Base-by-base conservation (phyloP, 1,140 invertebrate species). In the Lasioglossum baleicum region DNA sequence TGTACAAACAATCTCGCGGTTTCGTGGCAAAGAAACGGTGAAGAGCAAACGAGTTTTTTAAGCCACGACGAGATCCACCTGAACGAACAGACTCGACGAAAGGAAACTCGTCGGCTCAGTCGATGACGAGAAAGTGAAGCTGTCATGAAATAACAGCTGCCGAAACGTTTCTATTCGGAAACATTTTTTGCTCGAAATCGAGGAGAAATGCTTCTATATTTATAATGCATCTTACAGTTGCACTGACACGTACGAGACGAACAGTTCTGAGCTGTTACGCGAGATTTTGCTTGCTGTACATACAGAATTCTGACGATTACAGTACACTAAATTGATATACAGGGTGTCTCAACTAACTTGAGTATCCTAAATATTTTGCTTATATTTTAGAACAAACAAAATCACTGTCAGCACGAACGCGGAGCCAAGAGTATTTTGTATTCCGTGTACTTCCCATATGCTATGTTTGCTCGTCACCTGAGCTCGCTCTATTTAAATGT, bases 1-100 rank as follows among this genome's bases (percentile, higher is more conserved):
- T 87, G 68, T 61, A 80, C 61, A 84, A 87, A 87, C 85, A 87
- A 61, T 71, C 69, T 75, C 48, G 44, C 71, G 69, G 86, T 83
- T 76, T 66, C 48, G 40, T 60, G 22, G 70, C 22, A 60, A 74
- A 42, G 72, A 58, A 72, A 65, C 69, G 63, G 40, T 63, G 31
- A 51, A 76, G 56, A 42, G 56, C 17, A 26, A 72, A 11, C 56
- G 53, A n/a, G 60, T 85, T 83, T 81, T 85, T 84, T 85, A 84
- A 61, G 35, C 64, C 40, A 26, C n/a, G 83, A 86, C 83, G 63
- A 85, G 80, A 31, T 44, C 68, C 80, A 86, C n/a, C 80, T 82
- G 80, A 72, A 73, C 72, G 71, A 79, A 72, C 60, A 44, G 70
- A 78, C 69, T 53, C n/a, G n/a, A 71, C 51, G 74, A 73, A 63